phyloP scores from a whole-genome alignment of 2,888 invertebrate species.

The Meta bourneti region DNA sequence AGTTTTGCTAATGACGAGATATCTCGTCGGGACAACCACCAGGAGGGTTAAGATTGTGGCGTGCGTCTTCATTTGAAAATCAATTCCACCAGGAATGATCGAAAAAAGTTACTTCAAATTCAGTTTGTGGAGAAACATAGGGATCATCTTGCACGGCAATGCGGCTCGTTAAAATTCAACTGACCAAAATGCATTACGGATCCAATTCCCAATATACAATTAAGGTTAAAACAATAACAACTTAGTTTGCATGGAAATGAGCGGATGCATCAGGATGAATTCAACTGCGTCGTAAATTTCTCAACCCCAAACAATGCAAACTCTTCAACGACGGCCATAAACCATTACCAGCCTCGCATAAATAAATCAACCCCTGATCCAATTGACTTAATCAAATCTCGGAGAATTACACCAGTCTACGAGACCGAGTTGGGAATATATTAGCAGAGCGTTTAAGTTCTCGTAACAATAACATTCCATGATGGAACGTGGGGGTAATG shows the following conservation, averaged over 20 bases:
- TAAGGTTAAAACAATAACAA: neutral
- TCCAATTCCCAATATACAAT: too few relatives aligned
- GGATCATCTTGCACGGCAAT: too few relatives aligned
- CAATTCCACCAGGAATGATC: too few relatives aligned
- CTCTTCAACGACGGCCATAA: neutral
- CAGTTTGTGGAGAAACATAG: too few relatives aligned
- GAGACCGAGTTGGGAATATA: neutral
- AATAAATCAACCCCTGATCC: neutral
- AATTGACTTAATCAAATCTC: constrained; percentile 1
- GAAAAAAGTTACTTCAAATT: too few relatives aligned
- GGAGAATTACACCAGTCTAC: neutral
- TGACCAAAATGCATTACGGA: too few relatives aligned
- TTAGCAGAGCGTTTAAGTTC: constrained; percentile 16
- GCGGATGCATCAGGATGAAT: neutral
- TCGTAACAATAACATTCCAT: constrained; percentile 27
- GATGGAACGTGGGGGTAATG: constrained; percentile 14
- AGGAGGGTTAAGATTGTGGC: too few relatives aligned
- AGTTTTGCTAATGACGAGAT: too few relatives aligned
- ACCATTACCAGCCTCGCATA: neutral
- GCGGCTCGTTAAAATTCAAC: too few relatives aligned
- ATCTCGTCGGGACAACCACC: too few relatives aligned
- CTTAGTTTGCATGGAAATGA: neutral
- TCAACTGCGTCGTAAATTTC: neutral
- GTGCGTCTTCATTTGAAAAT: too few relatives aligned
- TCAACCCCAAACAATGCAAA: neutral